phyloP scores from a whole-genome alignment of 2,797 vertebrate species.

The Mormyrops boulengeri region DNA sequence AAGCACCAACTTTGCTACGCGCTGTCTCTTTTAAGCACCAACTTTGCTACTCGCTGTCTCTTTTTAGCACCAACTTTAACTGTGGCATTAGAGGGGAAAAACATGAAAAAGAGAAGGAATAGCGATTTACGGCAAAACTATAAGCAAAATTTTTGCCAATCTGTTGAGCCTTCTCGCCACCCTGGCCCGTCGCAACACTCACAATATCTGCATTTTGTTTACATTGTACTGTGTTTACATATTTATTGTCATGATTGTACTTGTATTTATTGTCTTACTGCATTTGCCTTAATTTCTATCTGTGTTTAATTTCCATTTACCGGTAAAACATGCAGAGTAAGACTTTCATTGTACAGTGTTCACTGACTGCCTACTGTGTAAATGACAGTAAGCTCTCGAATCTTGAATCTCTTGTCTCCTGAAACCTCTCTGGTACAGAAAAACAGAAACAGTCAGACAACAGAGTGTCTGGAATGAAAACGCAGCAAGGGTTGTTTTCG shows the following conservation, averaged over 20 bases:
- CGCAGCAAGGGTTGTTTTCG: conserved; percentile 57
- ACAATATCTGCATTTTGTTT: neutral
- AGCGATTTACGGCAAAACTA: neutral
- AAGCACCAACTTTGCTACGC: too few species aligned
- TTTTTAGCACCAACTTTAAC: neutral
- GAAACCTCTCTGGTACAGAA: conserved; percentile 35
- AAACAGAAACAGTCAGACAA: conserved; percentile 20
- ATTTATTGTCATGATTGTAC: neutral
- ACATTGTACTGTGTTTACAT: neutral
- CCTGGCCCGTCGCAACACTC: neutral
- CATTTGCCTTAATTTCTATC: neutral
- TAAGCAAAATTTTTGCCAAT: neutral
- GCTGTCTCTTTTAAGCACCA: neutral
- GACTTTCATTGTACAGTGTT: neutral
- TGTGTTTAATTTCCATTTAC: neutral
- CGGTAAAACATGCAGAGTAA: neutral
- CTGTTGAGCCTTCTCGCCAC: neutral
- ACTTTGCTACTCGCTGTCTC: neutral
- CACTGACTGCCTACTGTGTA: neutral
- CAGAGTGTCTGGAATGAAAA: conserved; percentile 14
- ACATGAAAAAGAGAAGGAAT: neutral
- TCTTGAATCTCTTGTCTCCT: neutral
- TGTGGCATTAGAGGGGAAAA: neutral
- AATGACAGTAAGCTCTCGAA: neutral
- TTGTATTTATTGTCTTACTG: neutral